Conservation (phyloP, 2,113 vertebrate genomes). For the Cygnus atratus region DNA sequence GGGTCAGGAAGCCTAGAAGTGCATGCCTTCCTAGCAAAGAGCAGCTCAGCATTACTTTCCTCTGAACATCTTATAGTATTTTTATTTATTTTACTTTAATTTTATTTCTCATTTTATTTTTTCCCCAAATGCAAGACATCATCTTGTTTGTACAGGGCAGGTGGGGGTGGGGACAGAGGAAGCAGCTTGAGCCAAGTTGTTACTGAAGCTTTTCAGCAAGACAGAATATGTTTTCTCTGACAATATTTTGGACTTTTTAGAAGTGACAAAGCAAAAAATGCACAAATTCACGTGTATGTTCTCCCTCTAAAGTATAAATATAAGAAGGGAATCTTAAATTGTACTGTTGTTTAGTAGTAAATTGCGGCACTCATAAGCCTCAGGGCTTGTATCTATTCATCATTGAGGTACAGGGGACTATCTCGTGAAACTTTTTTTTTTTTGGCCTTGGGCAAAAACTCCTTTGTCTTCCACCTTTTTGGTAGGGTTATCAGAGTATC, state of each 20-base stretch:
- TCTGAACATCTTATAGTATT: background rate
- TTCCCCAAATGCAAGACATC: background rate
- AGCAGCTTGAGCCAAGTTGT: background rate
- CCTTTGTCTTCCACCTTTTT: background rate
- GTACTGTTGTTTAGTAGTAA: background rate
- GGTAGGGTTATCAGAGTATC: background rate
- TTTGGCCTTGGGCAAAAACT: background rate
- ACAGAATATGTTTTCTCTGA: background rate
- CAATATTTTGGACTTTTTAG: fast-evolving
- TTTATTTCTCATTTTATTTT: background rate
- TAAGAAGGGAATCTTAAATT: background rate
- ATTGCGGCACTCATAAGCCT: background rate
- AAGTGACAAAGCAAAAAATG: background rate
- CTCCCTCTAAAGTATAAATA: background rate
- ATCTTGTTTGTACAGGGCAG: background rate
- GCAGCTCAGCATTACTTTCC: background rate
- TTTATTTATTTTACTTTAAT: background rate
- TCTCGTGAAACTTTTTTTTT: background rate
- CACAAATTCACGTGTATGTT: fast-evolving
- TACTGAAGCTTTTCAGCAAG: background rate
- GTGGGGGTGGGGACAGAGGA: fast-evolving
- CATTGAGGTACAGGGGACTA: background rate
- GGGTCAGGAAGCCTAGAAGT: background rate
- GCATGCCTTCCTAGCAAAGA: background rate
- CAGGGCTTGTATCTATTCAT: background rate